Base-by-base conservation (phyloP, 2,888 invertebrate species). In the Thalpophila matura region DNA sequence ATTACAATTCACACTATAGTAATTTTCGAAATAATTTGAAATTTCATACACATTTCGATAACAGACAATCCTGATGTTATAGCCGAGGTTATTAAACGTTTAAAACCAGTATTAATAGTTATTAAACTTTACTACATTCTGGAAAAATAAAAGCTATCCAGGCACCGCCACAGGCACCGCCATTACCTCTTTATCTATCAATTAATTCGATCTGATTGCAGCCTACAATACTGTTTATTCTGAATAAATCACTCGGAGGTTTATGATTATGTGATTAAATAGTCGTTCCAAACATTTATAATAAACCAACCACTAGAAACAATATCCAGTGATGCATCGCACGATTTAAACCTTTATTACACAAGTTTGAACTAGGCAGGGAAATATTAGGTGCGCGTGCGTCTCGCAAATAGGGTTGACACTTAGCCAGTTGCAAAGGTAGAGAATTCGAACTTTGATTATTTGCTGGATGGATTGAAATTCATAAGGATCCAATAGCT, bases 331-430 rank as follows among this genome's bases (percentile, higher is more conserved):
- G 49, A 61, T 58, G 33, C 42, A 53, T 63, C 40, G 22, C 42
- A 59, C 22, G 20, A 63, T 45, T 71, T 63, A 71, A 47, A 68
- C 18, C 46, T 62, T 72, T 49, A 65, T 60, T 61, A 60, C 38
- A 38, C 38, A 59, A 61, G 54, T 62, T 64, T 65, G 46, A 67
- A 50, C 61, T 10, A 47, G 24, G 22, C 35, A 61, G 31, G 42
- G 46, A 66, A 69, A 63, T 58, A n/a, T n/a, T n/a, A 47, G 35
- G 26, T 72, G 70, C 74, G 55, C 68, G 31, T 67, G 53, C 60
- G 50, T 62, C 45, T 73, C 46, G 40, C 27, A 9, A 16, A 2
- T 45, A 69, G 49, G 68, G 43, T 22, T 66, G 27, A 0, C 22
- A 37, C 4, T 12, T 3, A 29, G 1, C 12, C 6, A 14, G 1